phyloP scores from a whole-genome alignment of 2,797 vertebrate genomes.

The Clamator glandarius region DNA sequence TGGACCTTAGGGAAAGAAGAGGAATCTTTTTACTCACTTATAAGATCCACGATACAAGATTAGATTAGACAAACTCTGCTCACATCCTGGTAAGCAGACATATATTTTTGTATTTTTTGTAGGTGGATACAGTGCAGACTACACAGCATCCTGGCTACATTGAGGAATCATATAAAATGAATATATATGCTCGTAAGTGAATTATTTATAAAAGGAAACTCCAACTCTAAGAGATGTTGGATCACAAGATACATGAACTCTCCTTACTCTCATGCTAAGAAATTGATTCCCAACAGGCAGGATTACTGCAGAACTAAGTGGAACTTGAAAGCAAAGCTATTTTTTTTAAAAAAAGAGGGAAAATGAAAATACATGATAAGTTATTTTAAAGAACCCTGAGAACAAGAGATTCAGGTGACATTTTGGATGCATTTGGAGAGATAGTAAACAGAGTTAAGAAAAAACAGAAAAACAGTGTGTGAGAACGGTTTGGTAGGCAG shows the following conservation, averaged over 20 bases:
- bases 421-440: constrained; percentile 8
- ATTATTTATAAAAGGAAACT: constrained; percentile 62
- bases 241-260: constrained; percentile 56
- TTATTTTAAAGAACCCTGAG: not conserved
- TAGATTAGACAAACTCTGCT: constrained; percentile 66
- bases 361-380: not conserved
- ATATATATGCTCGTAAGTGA: constrained; percentile 81
- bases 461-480: constrained; percentile 12
- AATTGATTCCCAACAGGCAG: constrained; percentile 69
- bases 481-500: constrained; percentile 63
- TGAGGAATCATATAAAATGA: constrained; percentile 82
- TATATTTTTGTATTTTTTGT: constrained; percentile 82
- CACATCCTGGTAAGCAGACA: constrained; percentile 73
- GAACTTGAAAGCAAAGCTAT: constrained; percentile 36
- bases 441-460: not conserved
- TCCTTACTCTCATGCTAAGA: constrained; percentile 46
- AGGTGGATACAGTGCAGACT: constrained; percentile 79
- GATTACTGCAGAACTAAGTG: constrained; percentile 65
- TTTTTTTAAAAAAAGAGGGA: not conserved
- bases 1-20: constrained; percentile 31
- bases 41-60: constrained; percentile 16
- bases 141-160: constrained; percentile 72
- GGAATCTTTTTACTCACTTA: not conserved
- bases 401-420: constrained; percentile 13
- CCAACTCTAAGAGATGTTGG: constrained; percentile 76